phyloP scores from a whole-genome alignment of 2,113 vertebrate genomes.

The Rallus limicola region DNA sequence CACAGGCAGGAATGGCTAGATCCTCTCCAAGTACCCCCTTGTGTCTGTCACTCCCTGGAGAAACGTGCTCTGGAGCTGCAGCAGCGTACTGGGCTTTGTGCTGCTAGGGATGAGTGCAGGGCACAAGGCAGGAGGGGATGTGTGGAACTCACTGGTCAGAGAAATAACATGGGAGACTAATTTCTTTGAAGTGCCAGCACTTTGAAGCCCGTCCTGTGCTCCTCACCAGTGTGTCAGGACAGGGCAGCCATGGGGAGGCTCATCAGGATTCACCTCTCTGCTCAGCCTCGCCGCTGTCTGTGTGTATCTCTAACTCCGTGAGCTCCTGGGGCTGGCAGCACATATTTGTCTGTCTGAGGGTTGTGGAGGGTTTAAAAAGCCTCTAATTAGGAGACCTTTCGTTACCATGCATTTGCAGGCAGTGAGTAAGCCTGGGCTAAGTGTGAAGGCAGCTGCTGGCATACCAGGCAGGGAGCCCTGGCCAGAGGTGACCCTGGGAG shows the following conservation, averaged over 20 bases:
- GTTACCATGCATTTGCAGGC: accelerated
- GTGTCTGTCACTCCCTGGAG: accelerated
- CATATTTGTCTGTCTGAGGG: background rate
- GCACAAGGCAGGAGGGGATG: accelerated
- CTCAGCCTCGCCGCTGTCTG: background rate
- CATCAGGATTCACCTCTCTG: background rate
- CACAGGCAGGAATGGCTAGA: background rate
- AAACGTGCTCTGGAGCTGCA: background rate
- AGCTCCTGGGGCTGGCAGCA: background rate
- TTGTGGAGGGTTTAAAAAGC: background rate
- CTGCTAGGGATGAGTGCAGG: background rate
- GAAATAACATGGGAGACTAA: accelerated
- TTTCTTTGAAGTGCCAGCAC: background rate
- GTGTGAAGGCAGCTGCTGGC: accelerated
- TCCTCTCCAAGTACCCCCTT: background rate
- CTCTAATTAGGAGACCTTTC: background rate
- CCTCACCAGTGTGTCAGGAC: background rate
- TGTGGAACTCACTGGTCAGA: no score
- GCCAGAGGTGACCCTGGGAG: background rate
- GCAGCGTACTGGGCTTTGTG: background rate
- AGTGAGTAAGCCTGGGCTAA: background rate
- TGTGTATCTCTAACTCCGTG: background rate
- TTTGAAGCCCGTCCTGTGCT: background rate
- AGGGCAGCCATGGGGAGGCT: background rate
- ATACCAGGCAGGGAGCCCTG: accelerated